Base-by-base conservation (phyloP, 2,797 vertebrate genomes). In the Crax fasciolata region DNA sequence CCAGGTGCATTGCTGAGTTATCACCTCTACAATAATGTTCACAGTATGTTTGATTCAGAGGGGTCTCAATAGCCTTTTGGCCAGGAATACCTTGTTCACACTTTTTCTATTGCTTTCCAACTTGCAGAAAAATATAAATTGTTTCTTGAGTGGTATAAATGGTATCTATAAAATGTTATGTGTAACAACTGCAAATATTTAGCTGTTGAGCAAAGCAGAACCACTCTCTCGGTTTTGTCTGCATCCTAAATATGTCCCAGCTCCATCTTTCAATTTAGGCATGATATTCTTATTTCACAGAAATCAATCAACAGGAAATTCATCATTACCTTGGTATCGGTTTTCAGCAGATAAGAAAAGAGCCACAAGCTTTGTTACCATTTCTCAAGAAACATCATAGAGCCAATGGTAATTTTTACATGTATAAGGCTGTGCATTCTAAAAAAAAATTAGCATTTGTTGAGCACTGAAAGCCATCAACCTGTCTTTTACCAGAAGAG, bases 351-450 rank as follows among this genome's bases (percentile, higher is more conserved):
- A 41, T 44, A 66, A 54, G 19, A 70, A 76, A 18, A 77, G 19
- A 88, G 5, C 44, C 11, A 32, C 0, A 1, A 89, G 39, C 2
- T 13, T 49, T 55, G 8, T 2, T 84, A 39, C 1, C 4, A 6
- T 74, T 91, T 71, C 52, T 80, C 57, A 80, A 67, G 44, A 51
- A 87, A 82, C 44, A 1, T n/a, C 58, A 65, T 27, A 79, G 89
- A 82, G 14, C 4, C 20, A 73, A 6, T 25, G 21, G 10, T 57
- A 75, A 39, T 41, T 75, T 84, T 76, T 13, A 51, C n/a, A 9
- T 13, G 5, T 27, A 5, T 38, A 76, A 78, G 20, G 2, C 9
- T 30, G 54, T n/a, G 16, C 38, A 52, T 21, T 84, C 55, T 65
- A 49, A 57, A 80, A 71, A 24, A 74, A 43, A 20, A 43, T 23